Base-by-base conservation (phyloP, 2,113 vertebrate genomes). In the Plectropomus leopardus region DNA sequence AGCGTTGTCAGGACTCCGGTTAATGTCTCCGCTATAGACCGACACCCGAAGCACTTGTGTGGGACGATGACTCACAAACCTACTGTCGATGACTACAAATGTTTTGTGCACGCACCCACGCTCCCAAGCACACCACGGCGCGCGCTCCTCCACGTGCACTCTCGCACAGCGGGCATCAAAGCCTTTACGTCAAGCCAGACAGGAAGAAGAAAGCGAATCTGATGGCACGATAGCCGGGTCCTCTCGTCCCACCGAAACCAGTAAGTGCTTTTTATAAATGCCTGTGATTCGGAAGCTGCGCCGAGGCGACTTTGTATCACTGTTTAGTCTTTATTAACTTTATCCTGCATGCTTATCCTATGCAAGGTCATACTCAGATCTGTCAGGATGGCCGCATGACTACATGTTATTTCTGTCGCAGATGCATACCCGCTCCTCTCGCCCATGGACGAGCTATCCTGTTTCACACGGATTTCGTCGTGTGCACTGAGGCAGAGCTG, bases 31-130 rank as follows among this genome's bases (percentile, higher is more conserved):
- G 44, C 70, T 53, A 40, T 40, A 77, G 78, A 68, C 63, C 67
- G 40, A 78, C 67, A 76, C 80, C 72, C 86, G 78, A 34, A 72
- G 77, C 85, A 1, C 64, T n/a, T 64, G 78, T 53, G 86, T 89
- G 78, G 85, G 88, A 72, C 48, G 87, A 84, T 90, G 88, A 90
- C 83, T 92, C 89, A 90, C 72, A 58, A 45, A 60, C 36, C 57
- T 34, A 84, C 32, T 21, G 59, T 65, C 76, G 72, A 70, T 68
- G 78, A 88, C 86, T 76, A 69, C 82, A 75, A 86, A 73, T 69
- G 80, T 80, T 71, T 72, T 74, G 73, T 65, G 58, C 86, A 84
- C 88, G 88, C 88, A 79, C 86, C 81, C 89, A 84, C 85, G 87
- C 78, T 74, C 76, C 42, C 84, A 44, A 65, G 65, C 72, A 42